phyloP scores from a whole-genome alignment of 2,113 vertebrate species.

The Pangasianodon gigas region DNA sequence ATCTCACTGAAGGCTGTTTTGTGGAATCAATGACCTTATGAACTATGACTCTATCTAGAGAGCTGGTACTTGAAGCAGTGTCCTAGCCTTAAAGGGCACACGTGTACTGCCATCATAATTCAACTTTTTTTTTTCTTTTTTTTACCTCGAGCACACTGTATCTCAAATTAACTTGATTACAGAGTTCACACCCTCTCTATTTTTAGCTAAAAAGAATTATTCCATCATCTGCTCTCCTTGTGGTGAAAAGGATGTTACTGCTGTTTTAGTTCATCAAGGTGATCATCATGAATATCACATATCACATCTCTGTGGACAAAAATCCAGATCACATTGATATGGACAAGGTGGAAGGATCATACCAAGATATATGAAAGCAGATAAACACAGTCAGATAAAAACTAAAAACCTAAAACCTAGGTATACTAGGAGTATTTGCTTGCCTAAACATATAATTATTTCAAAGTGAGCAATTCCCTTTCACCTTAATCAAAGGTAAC shows the following conservation, averaged over 20 bases:
- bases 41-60: conserved; percentile 31
- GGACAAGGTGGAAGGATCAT: conserved; percentile 28
- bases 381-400: neutral
- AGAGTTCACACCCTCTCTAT: conserved; percentile 24
- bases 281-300: conserved; percentile 37
- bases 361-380: conserved; percentile 17
- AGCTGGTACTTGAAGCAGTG: conserved; percentile 40
- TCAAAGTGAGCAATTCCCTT: neutral
- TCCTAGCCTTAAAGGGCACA: conserved; percentile 34
- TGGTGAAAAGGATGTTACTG: conserved; percentile 5
- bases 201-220: conserved; percentile 33
- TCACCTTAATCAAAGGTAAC: conserved; percentile 5
- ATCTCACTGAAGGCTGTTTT: conserved; percentile 45
- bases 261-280: conserved; percentile 35
- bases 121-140: neutral
- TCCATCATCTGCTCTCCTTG: conserved; percentile 31
- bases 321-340: conserved; percentile 23
- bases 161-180: conserved; percentile 38
- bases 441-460: neutral
- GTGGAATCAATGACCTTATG: conserved; percentile 47
- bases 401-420: neutral
- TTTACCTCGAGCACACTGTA: neutral
- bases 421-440: neutral
- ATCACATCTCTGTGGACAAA: conserved; percentile 37
- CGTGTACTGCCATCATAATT: conserved; percentile 26